Base-by-base conservation (phyloP, 2,797 vertebrate species). In the Lophotriccus pileatus region DNA sequence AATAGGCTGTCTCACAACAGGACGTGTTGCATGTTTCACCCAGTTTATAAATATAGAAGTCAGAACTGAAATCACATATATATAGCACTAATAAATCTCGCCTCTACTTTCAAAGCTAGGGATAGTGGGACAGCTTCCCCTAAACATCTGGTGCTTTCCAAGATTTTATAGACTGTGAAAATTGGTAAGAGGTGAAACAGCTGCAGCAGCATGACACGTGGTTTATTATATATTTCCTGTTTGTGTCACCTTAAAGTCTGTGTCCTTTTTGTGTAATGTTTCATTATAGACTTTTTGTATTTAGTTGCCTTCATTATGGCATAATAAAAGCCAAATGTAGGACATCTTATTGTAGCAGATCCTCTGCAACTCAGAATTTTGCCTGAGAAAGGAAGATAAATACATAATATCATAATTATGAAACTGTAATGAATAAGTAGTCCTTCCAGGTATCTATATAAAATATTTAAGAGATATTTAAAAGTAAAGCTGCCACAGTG, bases 141-240 rank as follows among this genome's bases (percentile, higher is more conserved):
- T 86, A 93, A 97, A 97, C 94, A 96, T 92, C 92, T 96, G 95
- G 94, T 84, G 58, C 72, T 89, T 96, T 95, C 76, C 70, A 84
- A 58, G 78, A 73, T 91, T 97, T 96, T 97, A 96, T 88, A 96
- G 95, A 83, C 94, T 91, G 58, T 95, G 94, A 96, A 92, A 95
- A 94, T 32, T 86, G 62, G 83, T 83, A 84, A 91, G 59, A 92
- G 46, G 73, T 63, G 78, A 90, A 77, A 80, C 53, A 96, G 81
- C 63, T 92, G 69, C 75, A 89, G 87, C 47, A 91, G 44, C 44
- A 53, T 83, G 83, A 95, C 84, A 53, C 84, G 66, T 37, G 19
- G 22, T 86, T 66, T 89, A 55, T 93, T 95, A 47, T 41, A 37
- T 56, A 79, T 91, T 88, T 89, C 83, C 77, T 90, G 39, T 39